phyloP scores from a whole-genome alignment of 2,888 invertebrate species.

The Clostera curtula region DNA sequence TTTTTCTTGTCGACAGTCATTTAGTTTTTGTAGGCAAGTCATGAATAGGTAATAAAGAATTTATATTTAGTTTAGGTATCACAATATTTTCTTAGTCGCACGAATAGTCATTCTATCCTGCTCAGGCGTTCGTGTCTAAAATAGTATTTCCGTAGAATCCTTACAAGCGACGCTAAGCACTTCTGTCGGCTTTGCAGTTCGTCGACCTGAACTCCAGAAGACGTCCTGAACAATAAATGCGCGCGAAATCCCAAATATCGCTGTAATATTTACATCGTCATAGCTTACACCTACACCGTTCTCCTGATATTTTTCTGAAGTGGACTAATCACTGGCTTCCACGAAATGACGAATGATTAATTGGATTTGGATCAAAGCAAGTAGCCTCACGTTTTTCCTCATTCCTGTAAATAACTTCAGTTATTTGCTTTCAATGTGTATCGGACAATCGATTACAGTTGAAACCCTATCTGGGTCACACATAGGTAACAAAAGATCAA shows the following conservation, averaged over 20 bases:
- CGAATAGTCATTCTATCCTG: slow-evolving; percentile 35
- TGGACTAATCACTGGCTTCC: slow-evolving; percentile 31
- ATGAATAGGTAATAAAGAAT: too few species aligned
- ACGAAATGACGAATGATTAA: slow-evolving; percentile 22
- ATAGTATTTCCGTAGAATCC: slow-evolving; percentile 74
- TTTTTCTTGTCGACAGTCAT: too few species aligned
- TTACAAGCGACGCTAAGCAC: slow-evolving; percentile 70
- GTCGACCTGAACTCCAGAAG: slow-evolving; percentile 57
- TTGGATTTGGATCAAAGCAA: slow-evolving; percentile 18
- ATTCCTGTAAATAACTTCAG: slow-evolving; percentile 31
- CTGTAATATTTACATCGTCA: too few species aligned
- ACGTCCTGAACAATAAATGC: slow-evolving; percentile 47
- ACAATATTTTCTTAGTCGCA: too few species aligned
- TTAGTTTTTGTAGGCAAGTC: too few species aligned
- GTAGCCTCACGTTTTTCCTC: slow-evolving; percentile 31
- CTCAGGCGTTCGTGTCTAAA: slow-evolving; percentile 58
- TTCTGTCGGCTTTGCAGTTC: slow-evolving; percentile 69
- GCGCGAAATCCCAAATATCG: slow-evolving; percentile 45
- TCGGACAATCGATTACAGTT: slow-evolving; percentile 52
- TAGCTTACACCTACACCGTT: slow-evolving; percentile 26
- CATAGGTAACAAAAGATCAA: slow-evolving; percentile 48
- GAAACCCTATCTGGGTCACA: slow-evolving; percentile 64
- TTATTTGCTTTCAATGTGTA: slow-evolving; percentile 36
- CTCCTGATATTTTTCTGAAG: slow-evolving; percentile 13
- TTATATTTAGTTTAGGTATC: too few species aligned